Conservation (phyloP, 2,797 vertebrate species). For the Bothrops alternatus region DNA sequence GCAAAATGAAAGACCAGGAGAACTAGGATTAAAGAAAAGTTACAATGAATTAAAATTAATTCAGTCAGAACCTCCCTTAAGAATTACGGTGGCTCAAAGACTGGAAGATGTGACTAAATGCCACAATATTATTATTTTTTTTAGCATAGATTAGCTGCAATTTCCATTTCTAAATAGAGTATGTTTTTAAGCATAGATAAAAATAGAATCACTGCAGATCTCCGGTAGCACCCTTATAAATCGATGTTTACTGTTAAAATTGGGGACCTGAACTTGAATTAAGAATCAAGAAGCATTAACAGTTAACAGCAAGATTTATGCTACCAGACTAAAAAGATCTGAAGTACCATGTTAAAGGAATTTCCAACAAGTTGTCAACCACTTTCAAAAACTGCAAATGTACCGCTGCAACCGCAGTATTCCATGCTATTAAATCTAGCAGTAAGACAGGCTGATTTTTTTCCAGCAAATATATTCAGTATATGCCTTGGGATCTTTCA, state of each 20-base stretch:
- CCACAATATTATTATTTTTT: conserved; percentile 34
- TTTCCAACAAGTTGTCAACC: conserved; percentile 13
- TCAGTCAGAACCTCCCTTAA: not conserved
- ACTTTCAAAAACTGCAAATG: conserved; percentile 7
- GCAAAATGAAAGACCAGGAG: not conserved
- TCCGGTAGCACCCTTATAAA: not conserved
- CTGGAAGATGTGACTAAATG: not conserved
- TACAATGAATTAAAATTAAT: not conserved
- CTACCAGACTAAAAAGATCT: not conserved
- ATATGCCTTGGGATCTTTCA: not conserved
- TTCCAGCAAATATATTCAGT: not conserved
- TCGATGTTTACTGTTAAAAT: not conserved
- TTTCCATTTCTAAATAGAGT: not conserved
- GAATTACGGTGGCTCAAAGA: not conserved
- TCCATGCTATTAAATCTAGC: not conserved
- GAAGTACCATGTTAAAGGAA: not conserved
- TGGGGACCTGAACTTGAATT: not conserved
- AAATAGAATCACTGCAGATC: not conserved
- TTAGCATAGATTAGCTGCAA: conserved; percentile 41
- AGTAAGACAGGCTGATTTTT: conserved; percentile 25
- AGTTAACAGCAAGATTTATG: not conserved
- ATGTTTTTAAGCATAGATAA: not conserved
- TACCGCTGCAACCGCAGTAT: not conserved
- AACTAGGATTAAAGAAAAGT: accelerated
- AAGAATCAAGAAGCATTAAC: not conserved